Base-by-base conservation (phyloP, 2,888 invertebrate genomes). In the Harpalus rubripes region DNA sequence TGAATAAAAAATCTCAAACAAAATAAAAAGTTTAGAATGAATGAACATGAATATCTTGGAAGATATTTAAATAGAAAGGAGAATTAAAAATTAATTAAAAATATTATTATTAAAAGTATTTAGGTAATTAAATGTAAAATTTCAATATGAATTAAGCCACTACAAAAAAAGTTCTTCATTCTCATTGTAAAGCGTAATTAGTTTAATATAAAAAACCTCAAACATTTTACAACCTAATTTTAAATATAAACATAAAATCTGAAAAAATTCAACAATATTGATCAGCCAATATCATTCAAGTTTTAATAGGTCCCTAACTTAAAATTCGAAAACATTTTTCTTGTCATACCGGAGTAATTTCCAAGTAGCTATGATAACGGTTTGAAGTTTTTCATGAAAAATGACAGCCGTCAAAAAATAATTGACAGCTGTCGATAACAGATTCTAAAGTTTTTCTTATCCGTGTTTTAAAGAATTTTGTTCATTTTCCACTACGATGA, bases 391-490 rank as follows among this genome's bases (percentile, higher is more conserved):
- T 16, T 74, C 52, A 74, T 74, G 74, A 74, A 74, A 74, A 74
- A 52, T 44, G 74, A 22, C 74, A 74, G 52, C 10, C 74, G 74
- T 74, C 79, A 79, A 39, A 26, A 41, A 58, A 59, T 74, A 74
- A 74, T 74, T 74, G 74, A 74, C 74, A 74, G 74, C 74, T 74
- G 74, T 74, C 74, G 74, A 74, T 74, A 74, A n/a, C 74, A 74
- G 74, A 74, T 74, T 74, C 44, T 12, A 52, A 72, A 72, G 39
- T 74, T 74, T 74, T 74, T 74, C 18, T 74, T 52, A 74, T 41
- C n/a, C 74, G 74, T 18, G 44, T 74, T 74, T 74, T 74, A 74
- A 74, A 74, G 74, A 74, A 74, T 74, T 74, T 74, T 74, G 16
- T 52, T 74, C 74, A 74, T 74, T 74, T 74, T 74, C 44, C 52